Evolutionary conservation across 2,113 vertebrate genomes (phyloP).

Genomic region (Cathartes aura): DNA sequence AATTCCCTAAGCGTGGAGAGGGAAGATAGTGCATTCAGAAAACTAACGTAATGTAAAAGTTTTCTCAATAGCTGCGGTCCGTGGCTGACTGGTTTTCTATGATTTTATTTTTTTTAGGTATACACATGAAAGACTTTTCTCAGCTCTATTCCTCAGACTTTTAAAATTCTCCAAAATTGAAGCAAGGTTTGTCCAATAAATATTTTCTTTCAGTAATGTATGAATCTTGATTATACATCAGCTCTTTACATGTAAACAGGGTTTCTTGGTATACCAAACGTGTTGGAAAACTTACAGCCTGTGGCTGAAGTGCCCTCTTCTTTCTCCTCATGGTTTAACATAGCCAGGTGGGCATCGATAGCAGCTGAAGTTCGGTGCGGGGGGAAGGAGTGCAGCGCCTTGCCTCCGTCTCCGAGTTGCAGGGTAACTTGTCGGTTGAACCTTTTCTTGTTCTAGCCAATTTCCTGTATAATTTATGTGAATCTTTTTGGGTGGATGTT

Average conservation of each 20-base stretch:
- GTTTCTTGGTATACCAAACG: neutral
- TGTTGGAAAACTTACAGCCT: slow-evolving; percentile 52
- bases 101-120: slow-evolving; percentile 9
- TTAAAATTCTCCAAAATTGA: slow-evolving; percentile 66
- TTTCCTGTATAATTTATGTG: slow-evolving; percentile 82
- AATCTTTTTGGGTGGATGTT: slow-evolving; percentile 81
- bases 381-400: neutral
- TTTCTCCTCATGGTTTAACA: slow-evolving; percentile 17
- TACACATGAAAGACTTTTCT: slow-evolving; percentile 50
- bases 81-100: slow-evolving; percentile 80
- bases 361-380: neutral
- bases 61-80: slow-evolving; percentile 80
- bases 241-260: slow-evolving; percentile 58
- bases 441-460: slow-evolving; percentile 79
- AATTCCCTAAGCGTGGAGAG: slow-evolving; percentile 13
- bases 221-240: slow-evolving; percentile 56
- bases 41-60: neutral
- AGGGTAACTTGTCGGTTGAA: slow-evolving; percentile 66
- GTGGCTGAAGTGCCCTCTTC: slow-evolving; percentile 43
- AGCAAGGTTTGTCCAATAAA: slow-evolving; percentile 66
- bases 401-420: neutral
- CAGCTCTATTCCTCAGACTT: slow-evolving; percentile 62
- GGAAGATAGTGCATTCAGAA: neutral
- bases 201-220: slow-evolving; percentile 72
- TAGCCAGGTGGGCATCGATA: slow-evolving; percentile 15